These are phyloP conservation scores for Platorchestia sp. DNA, from an alignment of 1,140 invertebrate species.

Conservation along the genomic window DNA sequence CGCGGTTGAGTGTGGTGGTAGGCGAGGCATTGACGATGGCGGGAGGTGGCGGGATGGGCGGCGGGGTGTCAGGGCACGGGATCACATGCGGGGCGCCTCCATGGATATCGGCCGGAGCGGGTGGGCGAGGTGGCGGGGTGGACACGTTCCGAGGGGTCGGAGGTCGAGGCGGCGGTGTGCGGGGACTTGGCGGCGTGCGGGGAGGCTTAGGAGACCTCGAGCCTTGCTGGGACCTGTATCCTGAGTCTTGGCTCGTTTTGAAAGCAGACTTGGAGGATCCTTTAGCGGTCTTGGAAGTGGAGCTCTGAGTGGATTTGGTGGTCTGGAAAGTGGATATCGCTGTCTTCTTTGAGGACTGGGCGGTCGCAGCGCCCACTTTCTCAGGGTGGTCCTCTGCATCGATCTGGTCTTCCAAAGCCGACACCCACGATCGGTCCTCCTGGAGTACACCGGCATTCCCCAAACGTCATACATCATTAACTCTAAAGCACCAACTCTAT, in stretches of 20 bases:
- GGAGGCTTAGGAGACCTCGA: slow-evolving; percentile 45
- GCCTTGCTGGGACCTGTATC: neutral
- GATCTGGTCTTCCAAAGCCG: slow-evolving; percentile 59
- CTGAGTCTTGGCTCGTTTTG: neutral
- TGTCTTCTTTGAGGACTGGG: neutral
- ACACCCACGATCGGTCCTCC: slow-evolving; percentile 53
- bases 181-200: too few relatives aligned
- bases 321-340: neutral
- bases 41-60: slow-evolving; percentile 15
- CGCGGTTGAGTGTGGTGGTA: slow-evolving; percentile 36
- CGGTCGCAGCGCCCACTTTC: neutral
- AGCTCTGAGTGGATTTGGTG: slow-evolving; percentile 3
- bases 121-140: slow-evolving; percentile 58
- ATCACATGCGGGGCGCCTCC: slow-evolving; percentile 56
- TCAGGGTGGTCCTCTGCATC: slow-evolving; percentile 11
- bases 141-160: slow-evolving; percentile 56
- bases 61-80: slow-evolving; percentile 39
- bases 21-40: slow-evolving; percentile 10
- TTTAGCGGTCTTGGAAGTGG: slow-evolving; percentile 17
- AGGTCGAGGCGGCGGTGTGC: slow-evolving; percentile 59
- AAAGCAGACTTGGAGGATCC: neutral
- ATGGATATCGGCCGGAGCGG: slow-evolving; percentile 47
- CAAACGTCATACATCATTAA: too few relatives aligned
- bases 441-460: neutral
- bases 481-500: too few relatives aligned